Evolutionary conservation across 2,797 vertebrate genomes (phyloP).

Genomic region (Toxotes lorentzi): DNA sequence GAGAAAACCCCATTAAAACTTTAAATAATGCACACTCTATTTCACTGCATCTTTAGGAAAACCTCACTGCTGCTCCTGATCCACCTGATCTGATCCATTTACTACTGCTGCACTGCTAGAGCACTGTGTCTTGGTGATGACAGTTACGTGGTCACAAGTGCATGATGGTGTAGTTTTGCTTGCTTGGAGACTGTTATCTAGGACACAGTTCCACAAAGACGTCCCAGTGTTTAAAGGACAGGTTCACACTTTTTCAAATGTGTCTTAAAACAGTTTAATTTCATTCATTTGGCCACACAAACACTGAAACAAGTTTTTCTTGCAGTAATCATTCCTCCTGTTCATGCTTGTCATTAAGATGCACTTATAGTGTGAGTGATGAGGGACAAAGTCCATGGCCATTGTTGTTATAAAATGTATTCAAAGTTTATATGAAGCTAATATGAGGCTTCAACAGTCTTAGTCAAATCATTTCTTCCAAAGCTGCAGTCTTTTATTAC

Average conservation of each 20-base stretch:
- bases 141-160: not conserved
- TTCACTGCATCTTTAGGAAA: not conserved
- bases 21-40: not conserved
- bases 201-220: not conserved
- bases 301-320: too few relatives aligned
- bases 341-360: too few relatives aligned
- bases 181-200: not conserved
- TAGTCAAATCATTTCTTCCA: not conserved
- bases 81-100: not conserved
- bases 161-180: not conserved
- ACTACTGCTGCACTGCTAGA: not conserved
- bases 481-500: not conserved
- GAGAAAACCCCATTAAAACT: not conserved
- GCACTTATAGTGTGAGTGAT: not conserved
- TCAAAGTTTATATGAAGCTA: not conserved
- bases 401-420: not conserved
- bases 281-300: too few relatives aligned
- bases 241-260: not conserved
- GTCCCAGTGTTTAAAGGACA: not conserved
- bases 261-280: too few relatives aligned
- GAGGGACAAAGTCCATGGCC: too few relatives aligned
- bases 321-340: too few relatives aligned
- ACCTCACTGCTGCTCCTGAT: not conserved
- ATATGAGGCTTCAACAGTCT: not conserved
- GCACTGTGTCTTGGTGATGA: not conserved